Evolutionary conservation across 2,113 vertebrate species (phyloP), one percentile per base, ranked within the genome.

Genomic region (Pyrgilauda ruficollis): DNA sequence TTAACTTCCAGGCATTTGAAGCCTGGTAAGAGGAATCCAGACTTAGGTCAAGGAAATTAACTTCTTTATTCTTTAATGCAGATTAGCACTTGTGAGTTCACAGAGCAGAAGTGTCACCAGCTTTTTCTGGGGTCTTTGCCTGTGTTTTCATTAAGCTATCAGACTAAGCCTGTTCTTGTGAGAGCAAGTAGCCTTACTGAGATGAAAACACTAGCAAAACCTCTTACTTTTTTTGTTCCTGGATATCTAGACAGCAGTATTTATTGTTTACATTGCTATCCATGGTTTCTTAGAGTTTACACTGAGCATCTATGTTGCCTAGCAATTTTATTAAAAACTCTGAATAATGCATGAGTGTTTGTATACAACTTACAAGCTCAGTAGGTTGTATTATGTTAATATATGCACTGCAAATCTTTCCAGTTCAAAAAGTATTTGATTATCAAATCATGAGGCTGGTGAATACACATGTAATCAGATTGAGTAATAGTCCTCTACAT

Each of bases 311-410:
- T 92, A 50, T 78, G 87, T 90, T 96, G 76, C 67, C 73, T 93
- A 94, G 89, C 17, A 90, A 94, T 90, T 93, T 94, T 93, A 84
- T 93, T 94, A 70, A 96, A 89, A 91, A 15, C 23, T 67, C 52
- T 97, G 94, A 96, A 95, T 96, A 95, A 96, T 96, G 56, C 49
- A 94, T 93, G 77, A 87, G 76, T 92, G 63, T 90, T 94, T 94
- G 37, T 67, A 74, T 61, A 90, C 76, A 89, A 80, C 27, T 84
- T 93, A 83, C 47, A 84, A 72, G 63, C 85, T 85, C 8, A 1
- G 63, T 74, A 94, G 56, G 37, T 82, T 89, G 47, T 18, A 84
- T 94, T 84, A 59, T 92, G 63, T 75, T 93, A 97, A 84, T 64
- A 95, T 52, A 89, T 88, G 50, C 37, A 80, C 64, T 83, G 63